A percentile compares a stretch with the other conserved stretches of the same genome.
These are phyloP conservation scores for Hirundichthys speculiger DNA, from an alignment of 2,113 vertebrate species.

Conservation along the genomic window DNA sequence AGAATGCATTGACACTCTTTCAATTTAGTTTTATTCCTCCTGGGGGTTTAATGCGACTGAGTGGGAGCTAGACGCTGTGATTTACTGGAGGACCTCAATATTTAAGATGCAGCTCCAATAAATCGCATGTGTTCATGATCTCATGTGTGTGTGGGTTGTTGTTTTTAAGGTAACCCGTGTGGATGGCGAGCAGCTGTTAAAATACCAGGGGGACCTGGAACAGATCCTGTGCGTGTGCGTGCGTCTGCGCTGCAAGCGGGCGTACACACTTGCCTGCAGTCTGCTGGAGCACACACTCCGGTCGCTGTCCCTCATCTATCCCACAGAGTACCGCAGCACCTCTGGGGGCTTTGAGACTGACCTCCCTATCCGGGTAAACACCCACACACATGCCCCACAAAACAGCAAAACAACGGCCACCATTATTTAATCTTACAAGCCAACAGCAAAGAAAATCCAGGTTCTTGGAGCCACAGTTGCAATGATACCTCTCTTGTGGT, in stretches of 20 bases:
- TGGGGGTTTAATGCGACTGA: conserved; percentile 50
- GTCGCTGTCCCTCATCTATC: conserved; percentile 94
- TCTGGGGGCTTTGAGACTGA: conserved; percentile 86
- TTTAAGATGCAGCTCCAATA: conserved; percentile 60
- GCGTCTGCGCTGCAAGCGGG: conserved; percentile 91
- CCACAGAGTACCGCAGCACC: conserved; percentile 96
- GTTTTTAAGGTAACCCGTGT: conserved; percentile 90
- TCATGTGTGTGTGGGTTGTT: conserved; percentile 25
- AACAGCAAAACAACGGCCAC: neutral
- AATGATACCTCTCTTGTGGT: no score
- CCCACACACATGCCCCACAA: neutral
- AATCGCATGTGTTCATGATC: conserved; percentile 21
- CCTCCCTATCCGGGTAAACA: conserved; percentile 70
- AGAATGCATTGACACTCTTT: conserved; percentile 74
- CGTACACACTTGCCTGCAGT: conserved; percentile 94
- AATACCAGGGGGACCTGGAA: conserved; percentile 90
- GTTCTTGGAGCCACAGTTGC: neutral
- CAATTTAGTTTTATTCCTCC: conserved; percentile 69
- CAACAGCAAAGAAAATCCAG: conserved; percentile 5
- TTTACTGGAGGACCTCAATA: conserved; percentile 56
- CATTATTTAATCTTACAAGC: conserved; percentile 18
- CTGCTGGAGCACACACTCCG: conserved; percentile 94
- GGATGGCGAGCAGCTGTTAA: conserved; percentile 94
- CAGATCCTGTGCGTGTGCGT: conserved; percentile 89
- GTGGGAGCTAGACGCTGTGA: conserved; percentile 58